Conservation (phyloP, 2,113 vertebrate species). For the Calyptomena viridis region DNA sequence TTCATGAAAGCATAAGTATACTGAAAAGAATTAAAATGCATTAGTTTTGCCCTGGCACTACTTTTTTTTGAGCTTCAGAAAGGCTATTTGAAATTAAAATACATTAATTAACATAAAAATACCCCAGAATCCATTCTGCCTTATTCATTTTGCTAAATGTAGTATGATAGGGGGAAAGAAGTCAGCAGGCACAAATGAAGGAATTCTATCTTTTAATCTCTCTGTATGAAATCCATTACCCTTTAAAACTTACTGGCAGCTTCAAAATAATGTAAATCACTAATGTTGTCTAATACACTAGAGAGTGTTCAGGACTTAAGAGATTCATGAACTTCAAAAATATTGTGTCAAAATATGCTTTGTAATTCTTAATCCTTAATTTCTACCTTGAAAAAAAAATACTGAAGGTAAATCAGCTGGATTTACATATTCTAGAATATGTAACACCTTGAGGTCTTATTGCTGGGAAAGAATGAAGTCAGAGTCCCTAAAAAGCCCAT, state of each 20-base stretch:
- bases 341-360: not conserved
- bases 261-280: slow-evolving; percentile 30
- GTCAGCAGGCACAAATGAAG: not conserved
- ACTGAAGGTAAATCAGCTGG: not conserved
- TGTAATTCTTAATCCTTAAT: not conserved
- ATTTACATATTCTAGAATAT: not conserved
- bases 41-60: slow-evolving; percentile 16
- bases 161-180: not conserved
- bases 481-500: not conserved
- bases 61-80: slow-evolving; percentile 34
- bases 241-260: slow-evolving; percentile 14
- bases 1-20: not conserved
- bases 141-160: slow-evolving; percentile 27
- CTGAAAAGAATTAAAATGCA: slow-evolving; percentile 49
- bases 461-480: not conserved
- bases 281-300: not conserved
- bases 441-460: not conserved
- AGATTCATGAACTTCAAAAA: not conserved
- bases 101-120: slow-evolving; percentile 56
- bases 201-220: not conserved
- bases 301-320: not conserved
- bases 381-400: not conserved
- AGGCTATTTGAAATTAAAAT: slow-evolving; percentile 56
- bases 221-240: not conserved
- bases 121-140: not conserved